phyloP scores from a whole-genome alignment of 2,888 invertebrate species.

The Danaus chrysippus region DNA sequence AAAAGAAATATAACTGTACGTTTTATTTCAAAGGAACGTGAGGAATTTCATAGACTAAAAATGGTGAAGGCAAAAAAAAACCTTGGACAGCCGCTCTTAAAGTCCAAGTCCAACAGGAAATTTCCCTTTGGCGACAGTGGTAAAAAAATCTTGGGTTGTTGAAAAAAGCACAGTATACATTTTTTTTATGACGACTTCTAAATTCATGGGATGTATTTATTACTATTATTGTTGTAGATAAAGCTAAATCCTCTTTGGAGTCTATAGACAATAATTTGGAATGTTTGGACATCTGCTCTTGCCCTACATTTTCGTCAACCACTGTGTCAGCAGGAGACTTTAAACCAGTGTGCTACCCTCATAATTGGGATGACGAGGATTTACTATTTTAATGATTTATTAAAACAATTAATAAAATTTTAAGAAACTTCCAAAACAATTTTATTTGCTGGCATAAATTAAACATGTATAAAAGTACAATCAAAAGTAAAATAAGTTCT shows the following conservation, averaged over 20 bases:
- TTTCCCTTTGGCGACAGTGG: slow-evolving; percentile 30
- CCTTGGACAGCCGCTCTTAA: slow-evolving; percentile 40
- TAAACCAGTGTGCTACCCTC: slow-evolving; percentile 56
- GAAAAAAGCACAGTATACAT: too few species aligned
- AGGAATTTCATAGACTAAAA: slow-evolving; percentile 72
- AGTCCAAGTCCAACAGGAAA: slow-evolving; percentile 33
- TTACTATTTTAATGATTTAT: slow-evolving; percentile 53
- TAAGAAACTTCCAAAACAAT: neutral
- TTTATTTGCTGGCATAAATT: neutral
- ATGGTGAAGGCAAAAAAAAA: slow-evolving; percentile 73
- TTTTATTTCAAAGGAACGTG: slow-evolving; percentile 54
- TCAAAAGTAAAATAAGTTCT: slow-evolving; percentile 1
- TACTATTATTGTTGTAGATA: slow-evolving; percentile 27
- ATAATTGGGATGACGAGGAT: slow-evolving; percentile 70
- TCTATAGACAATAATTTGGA: slow-evolving; percentile 34
- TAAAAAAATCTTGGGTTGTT: slow-evolving; percentile 6
- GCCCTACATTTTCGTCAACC: slow-evolving; percentile 39
- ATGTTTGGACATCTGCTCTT: slow-evolving; percentile 35
- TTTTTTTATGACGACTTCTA: too few species aligned
- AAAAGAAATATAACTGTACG: neutral
- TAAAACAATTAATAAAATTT: slow-evolving; percentile 3
- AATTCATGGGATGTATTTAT: too few species aligned
- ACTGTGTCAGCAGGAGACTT: slow-evolving; percentile 50
- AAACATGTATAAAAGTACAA: slow-evolving; percentile 1
- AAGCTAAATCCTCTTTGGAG: slow-evolving; percentile 38